Evolutionary conservation across 2,113 vertebrate genomes (phyloP), one percentile per base, ranked within the genome.

Genomic region (Nycticryphes semicollaris): DNA sequence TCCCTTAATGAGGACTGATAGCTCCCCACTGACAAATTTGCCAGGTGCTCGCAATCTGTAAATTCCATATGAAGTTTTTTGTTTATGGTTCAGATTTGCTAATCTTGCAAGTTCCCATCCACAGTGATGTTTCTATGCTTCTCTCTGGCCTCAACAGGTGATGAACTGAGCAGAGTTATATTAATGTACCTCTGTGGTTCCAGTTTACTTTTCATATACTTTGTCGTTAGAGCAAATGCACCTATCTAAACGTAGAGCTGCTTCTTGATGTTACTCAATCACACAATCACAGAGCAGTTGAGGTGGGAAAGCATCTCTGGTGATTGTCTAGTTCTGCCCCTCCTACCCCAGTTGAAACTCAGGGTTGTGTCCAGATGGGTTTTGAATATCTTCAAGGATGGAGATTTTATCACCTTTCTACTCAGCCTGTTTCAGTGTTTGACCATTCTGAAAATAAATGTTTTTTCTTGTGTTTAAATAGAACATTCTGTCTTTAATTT

Each of bases 41-140:
- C 74, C 87, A 95, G 82, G 67, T 96, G 78, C 23, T 80, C 54
- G 93, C 59, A 89, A 76, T 89, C 87, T 89, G 53, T 56, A 75
- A 78, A 54, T 78, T 95, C 56, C 78, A 63, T 54, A 51, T 54
- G 45, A 70, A 94, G 7, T 2, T 43, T 90, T 78, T 50, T 77
- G 19, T 57, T 74, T 14, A 10, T 73, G n/a, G 16, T 57, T 84
- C 56, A 82, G 43, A 63, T 1, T 13, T 86, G 35, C 14, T 79
- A 68, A 48, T 68, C 20, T 60, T 21, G 17, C 18, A 87, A 79
- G 9, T 11, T 74, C 10, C 45, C 9, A 60, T 43, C 7, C 33
- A 69, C 39, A 9, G 7, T 69, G 67, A 35, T 18, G 23, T 60
- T 78, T 74, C 17, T 53, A 17, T 94, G 11, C 9, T 77, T 70